Conservation (phyloP, 2,888 invertebrate genomes). For the Cyaniris semiargus region DNA sequence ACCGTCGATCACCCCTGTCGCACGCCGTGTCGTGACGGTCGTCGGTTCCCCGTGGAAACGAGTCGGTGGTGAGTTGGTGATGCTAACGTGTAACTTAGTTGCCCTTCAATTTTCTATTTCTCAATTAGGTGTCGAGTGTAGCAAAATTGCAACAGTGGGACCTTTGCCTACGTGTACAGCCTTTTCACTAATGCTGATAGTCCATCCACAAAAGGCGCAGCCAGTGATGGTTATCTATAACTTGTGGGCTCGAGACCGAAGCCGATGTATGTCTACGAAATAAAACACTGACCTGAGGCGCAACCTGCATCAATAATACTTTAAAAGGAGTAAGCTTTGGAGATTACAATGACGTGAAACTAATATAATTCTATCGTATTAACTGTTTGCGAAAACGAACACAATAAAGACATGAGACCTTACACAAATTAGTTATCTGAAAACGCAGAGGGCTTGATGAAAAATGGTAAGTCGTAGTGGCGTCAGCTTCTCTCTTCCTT, state of each 20-base stretch:
- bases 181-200: not conserved
- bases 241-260: not conserved
- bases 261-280: not conserved
- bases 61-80: slow-evolving; percentile 28
- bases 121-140: slow-evolving; percentile 5
- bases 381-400: not conserved
- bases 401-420: not conserved
- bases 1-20: not conserved
- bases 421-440: not conserved
- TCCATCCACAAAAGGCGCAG: not conserved
- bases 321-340: not conserved
- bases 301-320: not conserved
- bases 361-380: not conserved
- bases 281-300: not conserved
- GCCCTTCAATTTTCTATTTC: slow-evolving; percentile 15
- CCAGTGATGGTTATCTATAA: not conserved
- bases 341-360: not conserved
- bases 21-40: slow-evolving; percentile 1
- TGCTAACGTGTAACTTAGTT: not conserved
- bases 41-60: slow-evolving; percentile 19
- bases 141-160: not conserved
- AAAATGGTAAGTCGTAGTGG: slow-evolving; percentile 24
- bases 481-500: not conserved
- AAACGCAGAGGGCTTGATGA: not conserved
- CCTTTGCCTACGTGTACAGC: not conserved